phyloP scores from a whole-genome alignment of 2,888 invertebrate species.

The Augochlorella aurata region DNA sequence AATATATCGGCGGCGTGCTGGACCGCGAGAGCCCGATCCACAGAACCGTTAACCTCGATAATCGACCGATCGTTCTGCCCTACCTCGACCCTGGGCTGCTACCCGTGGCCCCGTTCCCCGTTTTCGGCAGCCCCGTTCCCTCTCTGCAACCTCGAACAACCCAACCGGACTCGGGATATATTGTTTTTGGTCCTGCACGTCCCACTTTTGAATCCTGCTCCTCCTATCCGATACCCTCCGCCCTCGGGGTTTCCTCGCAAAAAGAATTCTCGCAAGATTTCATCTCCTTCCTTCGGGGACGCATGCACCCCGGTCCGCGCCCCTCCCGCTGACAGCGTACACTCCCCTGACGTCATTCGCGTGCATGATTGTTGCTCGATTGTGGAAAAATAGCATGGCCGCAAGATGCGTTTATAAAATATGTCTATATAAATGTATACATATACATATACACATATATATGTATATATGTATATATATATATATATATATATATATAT shows the following conservation, averaged over 20 bases:
- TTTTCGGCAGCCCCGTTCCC: neutral
- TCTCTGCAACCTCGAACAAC: neutral
- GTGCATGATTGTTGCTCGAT: neutral
- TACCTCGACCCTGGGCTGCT: neutral
- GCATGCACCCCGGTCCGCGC: neutral
- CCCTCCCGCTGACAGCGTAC: neutral
- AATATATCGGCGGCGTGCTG: neutral
- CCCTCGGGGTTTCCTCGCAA: neutral
- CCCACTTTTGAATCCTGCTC: neutral
- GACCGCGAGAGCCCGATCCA: conserved; percentile 26
- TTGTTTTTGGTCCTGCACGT: conserved; percentile 6
- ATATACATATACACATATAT: neutral
- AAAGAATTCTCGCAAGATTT: neutral
- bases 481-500: too few relatives aligned
- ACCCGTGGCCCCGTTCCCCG: conserved; percentile 23
- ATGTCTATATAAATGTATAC: neutral
- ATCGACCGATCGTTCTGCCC: conserved; percentile 32
- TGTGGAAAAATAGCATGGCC: neutral
- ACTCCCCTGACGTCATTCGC: conserved; percentile 9
- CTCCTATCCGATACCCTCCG: neutral
- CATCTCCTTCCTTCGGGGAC: neutral
- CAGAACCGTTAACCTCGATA: conserved; percentile 37
- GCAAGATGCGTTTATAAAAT: neutral
- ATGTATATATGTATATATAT: neutral
- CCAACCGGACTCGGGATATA: neutral